Evolutionary conservation across 2,113 vertebrate genomes (phyloP).

Genomic region (Sander vitreus): DNA sequence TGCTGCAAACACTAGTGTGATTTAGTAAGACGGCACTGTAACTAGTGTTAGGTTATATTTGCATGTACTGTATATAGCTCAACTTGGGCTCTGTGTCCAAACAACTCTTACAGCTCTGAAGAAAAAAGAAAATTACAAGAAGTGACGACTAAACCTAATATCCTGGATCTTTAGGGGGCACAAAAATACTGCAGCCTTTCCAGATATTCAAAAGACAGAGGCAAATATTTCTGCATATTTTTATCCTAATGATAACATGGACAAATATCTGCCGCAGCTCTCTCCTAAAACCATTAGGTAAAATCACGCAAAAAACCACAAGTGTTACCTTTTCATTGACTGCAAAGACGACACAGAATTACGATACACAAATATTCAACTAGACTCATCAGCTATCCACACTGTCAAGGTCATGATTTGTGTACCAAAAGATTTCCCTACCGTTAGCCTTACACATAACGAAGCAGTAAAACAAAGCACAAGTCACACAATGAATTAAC

Average conservation of each 20-base stretch:
- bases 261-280: not conserved
- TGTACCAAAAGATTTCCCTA: conserved; percentile 24
- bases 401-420: conserved; percentile 26
- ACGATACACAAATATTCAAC: conserved; percentile 53
- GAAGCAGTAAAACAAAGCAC: conserved; percentile 53
- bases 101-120: not conserved
- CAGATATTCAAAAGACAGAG: not conserved
- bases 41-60: not conserved
- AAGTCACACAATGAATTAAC: conserved; percentile 47
- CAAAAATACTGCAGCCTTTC: not conserved
- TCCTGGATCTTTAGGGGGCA: not conserved
- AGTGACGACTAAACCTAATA: not conserved
- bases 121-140: no score
- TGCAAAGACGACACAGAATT: conserved; percentile 56
- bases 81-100: not conserved
- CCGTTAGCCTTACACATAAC: conserved; percentile 27
- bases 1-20: not conserved
- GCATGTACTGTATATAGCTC: not conserved
- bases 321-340: conserved; percentile 50
- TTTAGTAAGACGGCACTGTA: not conserved
- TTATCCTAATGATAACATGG: conserved; percentile 3
- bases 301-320: conserved; percentile 52
- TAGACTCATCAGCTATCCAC: conserved; percentile 42
- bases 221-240: not conserved
- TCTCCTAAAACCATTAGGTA: conserved; percentile 37